These are phyloP conservation scores for Leptothorax acervorum DNA, from an alignment of 2,888 invertebrate species.

Conservation along the genomic window DNA sequence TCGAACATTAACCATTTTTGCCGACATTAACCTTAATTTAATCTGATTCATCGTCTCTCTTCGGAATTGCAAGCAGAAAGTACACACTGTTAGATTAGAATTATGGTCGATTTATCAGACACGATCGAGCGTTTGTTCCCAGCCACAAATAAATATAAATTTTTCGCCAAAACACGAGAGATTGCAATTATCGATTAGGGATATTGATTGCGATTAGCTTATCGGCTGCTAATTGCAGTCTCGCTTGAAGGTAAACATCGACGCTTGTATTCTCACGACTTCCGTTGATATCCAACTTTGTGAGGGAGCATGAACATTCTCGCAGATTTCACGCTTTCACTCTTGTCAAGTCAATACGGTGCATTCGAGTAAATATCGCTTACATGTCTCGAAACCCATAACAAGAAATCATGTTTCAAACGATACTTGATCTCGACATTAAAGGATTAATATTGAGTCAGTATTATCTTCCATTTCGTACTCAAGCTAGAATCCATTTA, in stretches of 20 bases:
- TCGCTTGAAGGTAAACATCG: neutral
- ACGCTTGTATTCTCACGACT: conserved; percentile 13
- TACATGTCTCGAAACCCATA: conserved; percentile 11
- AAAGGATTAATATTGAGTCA: conserved; percentile 37
- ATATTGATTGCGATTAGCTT: conserved; percentile 4
- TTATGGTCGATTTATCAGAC: neutral
- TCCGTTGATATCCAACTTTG: conserved; percentile 12
- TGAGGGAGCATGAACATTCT: conserved; percentile 14
- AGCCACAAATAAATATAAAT: neutral
- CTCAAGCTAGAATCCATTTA: neutral
- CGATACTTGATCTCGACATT: conserved; percentile 41
- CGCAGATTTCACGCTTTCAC: conserved; percentile 44
- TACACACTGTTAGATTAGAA: neutral
- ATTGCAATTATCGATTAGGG: conserved; percentile 24
- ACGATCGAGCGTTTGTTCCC: neutral
- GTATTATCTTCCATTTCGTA: neutral
- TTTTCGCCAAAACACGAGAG: neutral
- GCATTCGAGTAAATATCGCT: conserved; percentile 36
- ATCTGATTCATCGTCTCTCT: neutral
- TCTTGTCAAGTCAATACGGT: conserved; percentile 24
- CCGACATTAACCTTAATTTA: neutral
- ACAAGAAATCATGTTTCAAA: conserved; percentile 33
- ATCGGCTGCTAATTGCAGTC: conserved; percentile 7
- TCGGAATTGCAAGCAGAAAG: neutral
- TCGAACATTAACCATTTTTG: neutral